phyloP scores from a whole-genome alignment of 2,113 vertebrate species.

The Merops nubicus region DNA sequence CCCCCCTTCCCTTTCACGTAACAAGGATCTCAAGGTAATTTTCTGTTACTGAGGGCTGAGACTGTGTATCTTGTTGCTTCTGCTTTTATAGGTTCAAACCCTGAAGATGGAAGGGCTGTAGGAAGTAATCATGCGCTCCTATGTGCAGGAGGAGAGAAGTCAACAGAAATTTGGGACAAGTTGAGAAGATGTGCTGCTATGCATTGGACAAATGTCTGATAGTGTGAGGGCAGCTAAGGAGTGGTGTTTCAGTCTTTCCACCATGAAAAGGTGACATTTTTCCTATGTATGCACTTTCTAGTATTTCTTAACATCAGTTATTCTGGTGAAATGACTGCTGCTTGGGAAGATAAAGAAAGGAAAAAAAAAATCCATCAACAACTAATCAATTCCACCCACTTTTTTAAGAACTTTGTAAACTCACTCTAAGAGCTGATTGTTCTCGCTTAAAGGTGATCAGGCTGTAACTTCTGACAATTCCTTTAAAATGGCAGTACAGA shows the following conservation, averaged over 20 bases:
- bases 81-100: background rate
- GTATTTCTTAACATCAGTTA: background rate
- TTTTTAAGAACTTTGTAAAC: conserved; percentile 2
- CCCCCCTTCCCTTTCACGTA: no score
- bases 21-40: background rate
- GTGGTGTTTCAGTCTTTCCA: background rate
- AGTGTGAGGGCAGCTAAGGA: background rate
- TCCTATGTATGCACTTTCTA: background rate
- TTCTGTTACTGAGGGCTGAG: background rate
- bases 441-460: background rate
- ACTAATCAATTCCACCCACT: conserved; percentile 20
- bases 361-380: background rate
- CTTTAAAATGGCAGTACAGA: background rate
- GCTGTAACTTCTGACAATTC: background rate
- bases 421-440: background rate
- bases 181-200: background rate
- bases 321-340: background rate
- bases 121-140: background rate
- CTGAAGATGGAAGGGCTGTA: background rate
- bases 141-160: background rate
- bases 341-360: background rate
- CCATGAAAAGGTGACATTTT: background rate
- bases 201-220: background rate
- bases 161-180: background rate
- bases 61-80: background rate